Conservation (phyloP, 2,888 invertebrate genomes). For the Drosophila siamana region DNA sequence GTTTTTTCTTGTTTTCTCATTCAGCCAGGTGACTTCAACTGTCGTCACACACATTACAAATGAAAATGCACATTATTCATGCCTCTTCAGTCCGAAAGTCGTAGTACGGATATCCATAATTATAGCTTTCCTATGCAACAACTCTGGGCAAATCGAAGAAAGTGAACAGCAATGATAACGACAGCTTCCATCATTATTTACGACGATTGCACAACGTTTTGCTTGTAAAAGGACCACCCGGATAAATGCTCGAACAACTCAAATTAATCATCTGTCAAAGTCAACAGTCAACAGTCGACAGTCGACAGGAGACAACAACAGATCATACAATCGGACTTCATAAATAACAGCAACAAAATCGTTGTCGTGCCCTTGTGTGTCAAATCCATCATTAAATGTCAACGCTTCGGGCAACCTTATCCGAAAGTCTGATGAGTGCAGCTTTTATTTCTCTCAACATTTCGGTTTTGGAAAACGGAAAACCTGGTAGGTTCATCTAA, state of each 20-base stretch:
- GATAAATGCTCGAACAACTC: slow-evolving; percentile 57
- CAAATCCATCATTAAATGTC: slow-evolving; percentile 85
- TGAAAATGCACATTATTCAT: slow-evolving; percentile 8
- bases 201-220: slow-evolving; percentile 65
- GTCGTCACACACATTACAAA: slow-evolving; percentile 7
- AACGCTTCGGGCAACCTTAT: slow-evolving; percentile 79
- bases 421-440: slow-evolving; percentile 59
- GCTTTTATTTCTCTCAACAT: slow-evolving; percentile 19
- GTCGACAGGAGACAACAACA: slow-evolving; percentile 32
- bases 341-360: slow-evolving; percentile 48
- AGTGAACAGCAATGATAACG: slow-evolving; percentile 18
- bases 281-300: slow-evolving; percentile 42
- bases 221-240: slow-evolving; percentile 64
- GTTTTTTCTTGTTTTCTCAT: neutral
- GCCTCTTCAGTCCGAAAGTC: slow-evolving; percentile 21
- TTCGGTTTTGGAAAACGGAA: slow-evolving; percentile 25
- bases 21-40: neutral
- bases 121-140: slow-evolving; percentile 22
- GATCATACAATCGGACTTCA: slow-evolving; percentile 29
- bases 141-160: slow-evolving; percentile 46
- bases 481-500: slow-evolving; percentile 48
- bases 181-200: slow-evolving; percentile 68
- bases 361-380: slow-evolving; percentile 84
- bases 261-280: slow-evolving; percentile 72
- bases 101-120: slow-evolving; percentile 11